Evolutionary conservation across 92 coral and sea anemone species (phyloP), one percentile per base, ranked within the genome.

Genomic region (Porites evermanni): DNA sequence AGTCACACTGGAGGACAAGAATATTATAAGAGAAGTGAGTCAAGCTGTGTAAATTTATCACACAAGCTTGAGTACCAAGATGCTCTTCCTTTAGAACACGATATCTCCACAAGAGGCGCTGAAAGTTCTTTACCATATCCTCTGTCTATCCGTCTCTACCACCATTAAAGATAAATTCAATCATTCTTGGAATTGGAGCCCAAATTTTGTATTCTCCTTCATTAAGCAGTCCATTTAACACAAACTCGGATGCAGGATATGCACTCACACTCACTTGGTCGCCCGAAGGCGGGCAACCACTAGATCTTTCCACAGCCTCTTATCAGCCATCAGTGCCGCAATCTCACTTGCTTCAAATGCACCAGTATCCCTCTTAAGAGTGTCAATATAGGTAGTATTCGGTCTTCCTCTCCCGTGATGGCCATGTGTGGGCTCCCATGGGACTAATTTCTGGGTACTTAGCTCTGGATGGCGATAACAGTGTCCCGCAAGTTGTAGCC

Each of bases 141-240:
- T 75, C 79, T 75, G 93, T 86, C 93, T 89, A 89, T 24, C 93
- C 93, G 75, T 85, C 77, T 80, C 83, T 67, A 71, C 93, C 93
- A 79, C 72, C 80, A 80, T 80, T 86, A 26, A 85, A 90, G 23
- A 86, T 74, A 68, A 73, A 80, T 68, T 90, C 90, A 50, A 86
- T 79, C 77, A 90, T 74, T 90, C 93, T 86, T 8, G 93, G 90
- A 85, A 90, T 44, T 75, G 94, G 94, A 53, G 94, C 94, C 91
- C 94, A 91, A 47, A 91, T 70, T 58, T 87, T 73, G 64, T 77
- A 75, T 51, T 91, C 91, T 52, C 65, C 84, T 64, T 59, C 94
- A 82, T 26, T 29, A 63, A 91, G 80, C 73, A 91, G 80, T 21
- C 94, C 94, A 78, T 73, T 78, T 54, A 91, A 79, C 78, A 91